phyloP scores from a whole-genome alignment of 2,113 vertebrate species.

The Otus sunia region DNA sequence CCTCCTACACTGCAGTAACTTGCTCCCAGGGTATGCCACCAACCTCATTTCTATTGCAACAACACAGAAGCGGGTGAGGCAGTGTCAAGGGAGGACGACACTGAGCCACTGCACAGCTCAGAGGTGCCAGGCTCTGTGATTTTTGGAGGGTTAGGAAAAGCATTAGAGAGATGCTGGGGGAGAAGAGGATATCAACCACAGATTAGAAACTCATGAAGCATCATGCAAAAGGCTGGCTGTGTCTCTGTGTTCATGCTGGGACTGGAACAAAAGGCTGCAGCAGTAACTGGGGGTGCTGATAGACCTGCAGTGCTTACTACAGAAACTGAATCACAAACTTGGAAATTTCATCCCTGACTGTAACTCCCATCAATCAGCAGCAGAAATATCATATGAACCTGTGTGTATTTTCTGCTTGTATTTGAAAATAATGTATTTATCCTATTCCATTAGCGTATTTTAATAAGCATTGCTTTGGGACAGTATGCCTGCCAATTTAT shows the following conservation, averaged over 20 bases:
- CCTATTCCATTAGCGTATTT: conserved; percentile 78
- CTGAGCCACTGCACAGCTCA: neutral
- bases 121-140: neutral
- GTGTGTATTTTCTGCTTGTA: conserved; percentile 45
- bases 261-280: neutral
- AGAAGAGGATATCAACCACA: neutral
- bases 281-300: neutral
- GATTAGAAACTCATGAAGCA: neutral
- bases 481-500: conserved; percentile 80
- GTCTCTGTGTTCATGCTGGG: neutral
- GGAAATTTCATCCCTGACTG: neutral
- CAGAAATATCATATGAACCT: conserved; percentile 28
- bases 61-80: accelerated
- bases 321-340: neutral
- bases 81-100: neutral
- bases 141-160: neutral
- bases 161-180: neutral
- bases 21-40: neutral
- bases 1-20: neutral
- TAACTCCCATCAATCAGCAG: neutral
- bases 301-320: neutral
- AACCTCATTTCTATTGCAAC: accelerated
- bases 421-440: conserved; percentile 77
- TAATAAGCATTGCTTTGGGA: conserved; percentile 82
- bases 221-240: neutral